phyloP scores from a whole-genome alignment of 2,113 vertebrate species.

The Pampusana beccarii region DNA sequence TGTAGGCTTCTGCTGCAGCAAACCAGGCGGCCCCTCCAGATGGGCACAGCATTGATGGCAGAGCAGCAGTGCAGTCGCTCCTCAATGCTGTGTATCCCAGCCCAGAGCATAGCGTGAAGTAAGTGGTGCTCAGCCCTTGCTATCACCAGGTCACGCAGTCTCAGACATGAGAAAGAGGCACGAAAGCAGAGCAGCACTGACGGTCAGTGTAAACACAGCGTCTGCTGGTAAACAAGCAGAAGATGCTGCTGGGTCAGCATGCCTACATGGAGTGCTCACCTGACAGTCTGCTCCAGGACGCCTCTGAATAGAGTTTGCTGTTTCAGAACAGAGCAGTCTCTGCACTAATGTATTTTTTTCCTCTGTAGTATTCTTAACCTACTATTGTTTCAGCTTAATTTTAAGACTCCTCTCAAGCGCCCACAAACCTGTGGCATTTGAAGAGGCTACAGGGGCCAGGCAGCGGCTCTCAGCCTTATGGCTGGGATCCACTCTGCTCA shows the following conservation, averaged over 20 bases:
- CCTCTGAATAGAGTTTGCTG: not conserved
- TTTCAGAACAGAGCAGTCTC: not conserved
- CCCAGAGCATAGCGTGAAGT: fast-evolving
- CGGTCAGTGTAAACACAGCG: not conserved
- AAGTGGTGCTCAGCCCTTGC: not conserved
- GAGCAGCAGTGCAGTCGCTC: not conserved
- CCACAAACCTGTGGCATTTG: not conserved
- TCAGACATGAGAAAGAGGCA: not conserved
- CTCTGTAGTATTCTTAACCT: not conserved
- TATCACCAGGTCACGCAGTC: not conserved
- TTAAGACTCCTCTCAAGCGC: not conserved
- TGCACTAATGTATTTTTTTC: not conserved
- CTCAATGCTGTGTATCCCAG: fast-evolving
- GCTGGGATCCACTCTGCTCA: not conserved
- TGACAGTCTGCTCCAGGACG: not conserved
- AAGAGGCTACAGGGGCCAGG: not conserved
- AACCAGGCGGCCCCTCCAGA: not conserved
- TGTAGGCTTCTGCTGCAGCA: too few species aligned
- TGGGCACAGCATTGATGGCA: not conserved
- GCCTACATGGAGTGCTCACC: not conserved
- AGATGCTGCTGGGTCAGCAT: not conserved
- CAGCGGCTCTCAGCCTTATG: fast-evolving
- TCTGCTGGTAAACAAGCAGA: not conserved
- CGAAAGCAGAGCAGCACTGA: not conserved
- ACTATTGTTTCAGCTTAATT: not conserved